Conservation (phyloP, 2,888 invertebrate genomes). For the Troides helena region DNA sequence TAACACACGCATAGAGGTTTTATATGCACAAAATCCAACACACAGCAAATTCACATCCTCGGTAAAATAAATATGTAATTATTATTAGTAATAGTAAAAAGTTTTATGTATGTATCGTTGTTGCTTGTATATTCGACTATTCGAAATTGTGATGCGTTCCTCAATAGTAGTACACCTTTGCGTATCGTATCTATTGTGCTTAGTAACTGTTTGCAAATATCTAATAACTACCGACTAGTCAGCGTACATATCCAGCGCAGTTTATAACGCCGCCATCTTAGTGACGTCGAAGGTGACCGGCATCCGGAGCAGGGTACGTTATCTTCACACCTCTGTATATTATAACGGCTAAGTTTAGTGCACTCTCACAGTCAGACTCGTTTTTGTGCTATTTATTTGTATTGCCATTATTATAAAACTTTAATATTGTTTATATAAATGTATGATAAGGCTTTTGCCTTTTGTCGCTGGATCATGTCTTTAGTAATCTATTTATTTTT, state of each 20-base stretch:
- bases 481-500: no score
- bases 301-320: conserved; percentile 28
- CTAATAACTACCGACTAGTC: conserved; percentile 22
- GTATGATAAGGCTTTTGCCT: no score
- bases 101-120: no score
- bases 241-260: conserved; percentile 17
- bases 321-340: conserved; percentile 22
- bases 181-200: not conserved
- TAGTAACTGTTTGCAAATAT: not conserved
- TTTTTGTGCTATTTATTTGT: not conserved
- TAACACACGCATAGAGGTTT: not conserved
- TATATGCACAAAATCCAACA: not conserved
- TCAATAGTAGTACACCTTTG: not conserved
- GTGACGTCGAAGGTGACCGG: not conserved
- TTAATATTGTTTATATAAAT: no score
- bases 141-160: not conserved
- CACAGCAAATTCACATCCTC: not conserved
- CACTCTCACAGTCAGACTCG: conserved; percentile 10
- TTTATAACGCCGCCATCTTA: conserved; percentile 23
- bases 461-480: no score
- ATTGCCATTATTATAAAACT: no score
- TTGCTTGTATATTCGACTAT: not conserved
- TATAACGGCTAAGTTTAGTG: conserved; percentile 28
- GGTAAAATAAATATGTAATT: not conserved
- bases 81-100: not conserved